phyloP scores from a whole-genome alignment of 2,113 vertebrate genomes.

The Hippocampus zosterae region DNA sequence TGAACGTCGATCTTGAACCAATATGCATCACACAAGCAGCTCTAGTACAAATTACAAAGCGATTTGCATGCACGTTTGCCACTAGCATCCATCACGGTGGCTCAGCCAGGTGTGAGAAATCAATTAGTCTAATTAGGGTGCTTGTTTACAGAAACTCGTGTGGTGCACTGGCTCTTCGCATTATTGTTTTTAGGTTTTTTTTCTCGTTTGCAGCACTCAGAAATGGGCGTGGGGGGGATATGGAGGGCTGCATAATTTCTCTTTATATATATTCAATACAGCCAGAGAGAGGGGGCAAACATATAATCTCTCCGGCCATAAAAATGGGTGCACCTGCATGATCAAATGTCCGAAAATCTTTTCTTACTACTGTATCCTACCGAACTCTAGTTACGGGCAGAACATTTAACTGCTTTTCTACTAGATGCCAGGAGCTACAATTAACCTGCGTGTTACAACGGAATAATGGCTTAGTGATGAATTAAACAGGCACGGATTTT shows the following conservation, averaged over 20 bases:
- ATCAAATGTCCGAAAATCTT: too few relatives aligned
- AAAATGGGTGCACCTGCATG: too few relatives aligned
- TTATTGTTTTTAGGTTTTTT: conserved; percentile 38
- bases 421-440: too few relatives aligned
- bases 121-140: conserved; percentile 57
- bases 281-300: background rate
- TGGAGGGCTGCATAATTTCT: conserved; percentile 24
- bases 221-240: conserved; percentile 7
- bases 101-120: conserved; percentile 50
- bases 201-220: conserved; percentile 30
- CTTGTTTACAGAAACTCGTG: conserved; percentile 56
- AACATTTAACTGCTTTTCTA: too few relatives aligned
- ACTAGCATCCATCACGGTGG: conserved; percentile 21
- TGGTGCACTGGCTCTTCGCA: conserved; percentile 39
- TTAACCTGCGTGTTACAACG: too few relatives aligned
- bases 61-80: conserved; percentile 23
- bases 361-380: too few relatives aligned
- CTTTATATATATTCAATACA: conserved; percentile 12
- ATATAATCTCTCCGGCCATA: background rate
- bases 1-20: conserved; percentile 1
- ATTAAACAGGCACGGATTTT: too few relatives aligned
- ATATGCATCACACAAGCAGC: conserved; percentile 10
- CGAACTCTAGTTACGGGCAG: too few relatives aligned
- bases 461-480: too few relatives aligned
- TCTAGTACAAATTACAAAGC: conserved; percentile 14